These are phyloP conservation scores for Tautogolabrus adspersus DNA, from an alignment of 2,113 vertebrate species.

Conservation along the genomic window DNA sequence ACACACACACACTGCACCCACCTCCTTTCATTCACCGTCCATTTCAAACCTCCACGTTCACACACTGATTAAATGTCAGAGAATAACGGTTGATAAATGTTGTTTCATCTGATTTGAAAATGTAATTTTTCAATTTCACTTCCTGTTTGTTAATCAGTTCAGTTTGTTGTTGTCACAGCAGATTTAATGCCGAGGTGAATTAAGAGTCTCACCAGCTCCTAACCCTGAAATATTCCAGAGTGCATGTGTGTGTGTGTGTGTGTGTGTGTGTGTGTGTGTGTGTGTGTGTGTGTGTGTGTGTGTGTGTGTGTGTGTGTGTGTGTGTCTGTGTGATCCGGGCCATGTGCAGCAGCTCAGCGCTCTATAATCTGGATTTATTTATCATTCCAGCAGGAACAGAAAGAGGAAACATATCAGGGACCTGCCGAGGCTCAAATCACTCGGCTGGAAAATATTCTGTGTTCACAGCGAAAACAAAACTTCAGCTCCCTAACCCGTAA, in stretches of 20 bases:
- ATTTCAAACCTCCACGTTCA: not conserved
- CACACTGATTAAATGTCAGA: not conserved
- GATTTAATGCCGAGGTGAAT: too few relatives aligned
- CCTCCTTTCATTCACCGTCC: constrained; percentile 21
- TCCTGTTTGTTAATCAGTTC: not conserved
- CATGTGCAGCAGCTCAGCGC: constrained; percentile 69
- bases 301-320: not conserved
- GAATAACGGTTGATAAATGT: not conserved
- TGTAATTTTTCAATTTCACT: not conserved
- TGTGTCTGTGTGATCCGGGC: constrained; percentile 33
- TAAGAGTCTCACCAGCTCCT: not conserved
- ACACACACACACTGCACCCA: constrained; percentile 7
- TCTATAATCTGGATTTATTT: constrained; percentile 67
- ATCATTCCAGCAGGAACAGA: constrained; percentile 46
- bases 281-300: constrained; percentile 11
- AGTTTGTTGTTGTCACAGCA: not conserved
- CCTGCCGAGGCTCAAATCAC: constrained; percentile 10
- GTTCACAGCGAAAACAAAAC: too few relatives aligned
- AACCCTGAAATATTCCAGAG: not conserved
- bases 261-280: constrained; percentile 15
- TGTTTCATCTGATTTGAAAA: not conserved
- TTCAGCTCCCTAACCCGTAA: too few relatives aligned
- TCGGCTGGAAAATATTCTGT: too few relatives aligned
- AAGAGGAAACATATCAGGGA: constrained; percentile 28
- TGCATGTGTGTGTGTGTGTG: constrained; percentile 3